Evolutionary conservation across 2,888 invertebrate species (phyloP).

Genomic region (Himalopsyche kuldschensis): DNA sequence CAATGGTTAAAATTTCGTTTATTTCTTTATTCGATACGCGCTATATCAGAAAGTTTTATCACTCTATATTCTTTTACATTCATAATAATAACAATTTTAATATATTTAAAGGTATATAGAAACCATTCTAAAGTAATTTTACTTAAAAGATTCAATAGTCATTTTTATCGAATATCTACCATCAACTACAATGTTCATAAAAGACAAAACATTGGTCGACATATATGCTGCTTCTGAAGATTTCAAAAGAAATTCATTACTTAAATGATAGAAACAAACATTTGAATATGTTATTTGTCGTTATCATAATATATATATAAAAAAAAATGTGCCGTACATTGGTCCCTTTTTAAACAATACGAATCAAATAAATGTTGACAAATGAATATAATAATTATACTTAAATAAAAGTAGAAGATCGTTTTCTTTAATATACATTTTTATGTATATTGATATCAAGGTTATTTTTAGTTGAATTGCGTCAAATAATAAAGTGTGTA

Average conservation of each 20-base stretch:
- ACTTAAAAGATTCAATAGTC: neutral
- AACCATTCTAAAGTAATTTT: neutral
- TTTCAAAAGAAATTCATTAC: neutral
- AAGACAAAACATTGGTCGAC: neutral
- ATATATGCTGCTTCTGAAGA: neutral
- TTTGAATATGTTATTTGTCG: neutral
- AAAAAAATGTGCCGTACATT: neutral
- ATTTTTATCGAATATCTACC: too few species aligned
- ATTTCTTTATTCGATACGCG: constrained; percentile 7
- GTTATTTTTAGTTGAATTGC: too few species aligned
- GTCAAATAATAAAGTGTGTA: too few species aligned
- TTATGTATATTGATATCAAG: too few species aligned
- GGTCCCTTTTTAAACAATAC: neutral
- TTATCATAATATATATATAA: neutral
- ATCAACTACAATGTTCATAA: too few species aligned
- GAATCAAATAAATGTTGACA: neutral
- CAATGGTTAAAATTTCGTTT: constrained; percentile 1
- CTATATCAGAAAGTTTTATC: constrained; percentile 23
- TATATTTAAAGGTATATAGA: neutral
- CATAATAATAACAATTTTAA: neutral
- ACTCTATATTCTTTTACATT: constrained; percentile 5
- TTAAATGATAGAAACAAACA: neutral
- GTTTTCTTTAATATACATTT: neutral
- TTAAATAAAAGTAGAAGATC: neutral
- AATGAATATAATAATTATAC: neutral